Evolutionary conservation across 2,888 invertebrate genomes (phyloP).

Genomic region (Mimas tiliae): DNA sequence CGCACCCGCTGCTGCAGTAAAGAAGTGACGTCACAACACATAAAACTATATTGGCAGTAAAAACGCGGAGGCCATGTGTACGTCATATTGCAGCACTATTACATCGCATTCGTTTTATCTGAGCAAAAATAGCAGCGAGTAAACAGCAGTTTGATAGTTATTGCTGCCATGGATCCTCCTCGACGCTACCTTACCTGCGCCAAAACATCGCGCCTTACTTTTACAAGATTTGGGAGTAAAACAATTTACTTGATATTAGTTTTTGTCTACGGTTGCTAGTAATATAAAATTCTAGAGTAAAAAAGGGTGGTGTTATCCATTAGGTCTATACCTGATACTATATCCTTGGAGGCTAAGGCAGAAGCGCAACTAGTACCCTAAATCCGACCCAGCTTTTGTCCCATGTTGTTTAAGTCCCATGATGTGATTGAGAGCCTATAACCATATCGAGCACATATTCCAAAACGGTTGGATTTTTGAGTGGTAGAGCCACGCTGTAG

Average conservation of each 20-base stretch:
- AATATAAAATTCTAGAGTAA: too few relatives aligned
- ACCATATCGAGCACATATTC: too few relatives aligned
- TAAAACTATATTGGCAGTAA: slow-evolving; percentile 19
- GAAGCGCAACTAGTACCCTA: too few relatives aligned
- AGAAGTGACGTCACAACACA: slow-evolving; percentile 4
- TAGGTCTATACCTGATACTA: too few relatives aligned
- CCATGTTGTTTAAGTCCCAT: too few relatives aligned
- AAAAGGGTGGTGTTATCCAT: too few relatives aligned
- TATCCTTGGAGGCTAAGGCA: too few relatives aligned
- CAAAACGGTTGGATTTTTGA: too few relatives aligned
- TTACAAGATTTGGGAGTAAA: background rate
- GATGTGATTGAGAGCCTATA: too few relatives aligned
- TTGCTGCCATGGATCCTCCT: background rate
- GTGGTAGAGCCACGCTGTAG: too few relatives aligned
- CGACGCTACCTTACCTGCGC: background rate
- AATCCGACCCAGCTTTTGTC: too few relatives aligned
- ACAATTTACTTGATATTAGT: background rate
- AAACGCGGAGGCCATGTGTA: slow-evolving; percentile 17
- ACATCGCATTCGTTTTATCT: slow-evolving; percentile 8
- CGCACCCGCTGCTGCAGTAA: background rate
- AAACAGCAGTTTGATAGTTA: background rate
- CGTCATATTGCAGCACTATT: slow-evolving; percentile 21
- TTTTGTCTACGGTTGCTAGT: too few relatives aligned
- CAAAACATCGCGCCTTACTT: background rate
- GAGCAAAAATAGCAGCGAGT: slow-evolving; percentile 5